A percentile compares a stretch with the other conserved stretches of the same genome.
Conservation (phyloP, 2,113 vertebrate species). For the Shinisaurus crocodilurus region DNA sequence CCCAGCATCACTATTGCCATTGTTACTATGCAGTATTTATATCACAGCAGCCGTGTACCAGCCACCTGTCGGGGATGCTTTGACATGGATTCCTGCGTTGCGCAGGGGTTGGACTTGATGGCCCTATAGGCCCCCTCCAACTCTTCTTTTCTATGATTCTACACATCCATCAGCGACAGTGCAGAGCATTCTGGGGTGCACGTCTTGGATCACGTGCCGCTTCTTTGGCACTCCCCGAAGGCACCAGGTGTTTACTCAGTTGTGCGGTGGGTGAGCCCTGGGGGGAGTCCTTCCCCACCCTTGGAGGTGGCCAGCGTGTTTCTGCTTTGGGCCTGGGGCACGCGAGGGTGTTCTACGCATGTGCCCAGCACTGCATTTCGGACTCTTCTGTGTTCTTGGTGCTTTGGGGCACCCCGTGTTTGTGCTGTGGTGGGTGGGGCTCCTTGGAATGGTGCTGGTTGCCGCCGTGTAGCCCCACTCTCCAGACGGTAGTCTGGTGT, state of each 20-base stretch:
- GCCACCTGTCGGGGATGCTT: no score
- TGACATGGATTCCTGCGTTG: no score
- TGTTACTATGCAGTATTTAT: no score
- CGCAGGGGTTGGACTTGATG: no score
- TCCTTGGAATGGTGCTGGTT: fast-evolving
- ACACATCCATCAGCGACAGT: no score
- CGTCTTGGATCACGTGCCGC: not conserved
- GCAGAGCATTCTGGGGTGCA: no score
- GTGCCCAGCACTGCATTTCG: fast-evolving
- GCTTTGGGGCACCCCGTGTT: not conserved
- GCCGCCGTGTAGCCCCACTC: not conserved
- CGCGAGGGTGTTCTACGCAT: not conserved
- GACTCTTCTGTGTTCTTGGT: not conserved
- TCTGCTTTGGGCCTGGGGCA: not conserved
- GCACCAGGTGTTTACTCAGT: not conserved
- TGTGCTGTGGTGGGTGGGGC: not conserved
- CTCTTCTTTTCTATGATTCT: no score
- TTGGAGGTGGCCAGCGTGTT: not conserved
- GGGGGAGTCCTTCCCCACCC: not conserved
- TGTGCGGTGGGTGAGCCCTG: not conserved
- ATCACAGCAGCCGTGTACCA: no score
- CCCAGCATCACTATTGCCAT: no score
- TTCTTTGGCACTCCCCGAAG: no score
- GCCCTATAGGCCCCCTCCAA: no score
- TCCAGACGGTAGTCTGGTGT: no score